phyloP scores from a whole-genome alignment of 23 tunicate genomes.

The Phallusia fumigata region DNA sequence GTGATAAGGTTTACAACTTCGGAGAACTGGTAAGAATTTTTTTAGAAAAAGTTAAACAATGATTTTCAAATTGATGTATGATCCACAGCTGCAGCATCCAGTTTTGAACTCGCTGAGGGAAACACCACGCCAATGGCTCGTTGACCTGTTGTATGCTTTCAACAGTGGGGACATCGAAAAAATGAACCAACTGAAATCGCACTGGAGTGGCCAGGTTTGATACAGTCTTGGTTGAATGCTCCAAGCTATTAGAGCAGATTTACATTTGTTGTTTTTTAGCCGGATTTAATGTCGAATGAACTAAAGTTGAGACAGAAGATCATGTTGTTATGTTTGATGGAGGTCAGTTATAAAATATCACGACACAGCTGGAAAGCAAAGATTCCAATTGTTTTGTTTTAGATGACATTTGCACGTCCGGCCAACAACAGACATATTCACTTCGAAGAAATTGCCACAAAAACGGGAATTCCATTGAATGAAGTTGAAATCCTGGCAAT shows the following conservation, averaged over 20 bases:
- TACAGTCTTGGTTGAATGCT: neutral
- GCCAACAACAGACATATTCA: slow-evolving; percentile 85
- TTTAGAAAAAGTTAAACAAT: neutral
- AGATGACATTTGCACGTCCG: slow-evolving; percentile 96
- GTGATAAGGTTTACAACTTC: slow-evolving; percentile 75
- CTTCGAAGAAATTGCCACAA: slow-evolving; percentile 84
- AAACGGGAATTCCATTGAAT: slow-evolving; percentile 65
- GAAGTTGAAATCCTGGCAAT: slow-evolving; percentile 93
- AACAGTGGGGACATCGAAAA: slow-evolving; percentile 83
- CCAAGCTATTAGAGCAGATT: neutral
- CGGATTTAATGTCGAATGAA: slow-evolving; percentile 75
- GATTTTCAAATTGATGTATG: too few species aligned
- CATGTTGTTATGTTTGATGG: slow-evolving; percentile 92
- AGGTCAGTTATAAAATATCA: slow-evolving; percentile 52
- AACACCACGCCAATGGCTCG: slow-evolving; percentile 83
- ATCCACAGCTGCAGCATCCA: slow-evolving; percentile 76
- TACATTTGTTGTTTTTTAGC: slow-evolving; percentile 27
- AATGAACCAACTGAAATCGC: slow-evolving; percentile 49
- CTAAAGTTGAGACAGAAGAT: slow-evolving; percentile 82
- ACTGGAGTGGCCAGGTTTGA: slow-evolving; percentile 81
- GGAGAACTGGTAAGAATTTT: slow-evolving; percentile 81
- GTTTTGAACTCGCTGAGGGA: slow-evolving; percentile 63
- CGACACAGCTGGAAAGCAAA: too few species aligned
- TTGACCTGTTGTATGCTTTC: slow-evolving; percentile 86
- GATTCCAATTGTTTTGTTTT: neutral